Evolutionary conservation across 2,797 vertebrate species (phyloP).

Genomic region (Scolopax rusticola): DNA sequence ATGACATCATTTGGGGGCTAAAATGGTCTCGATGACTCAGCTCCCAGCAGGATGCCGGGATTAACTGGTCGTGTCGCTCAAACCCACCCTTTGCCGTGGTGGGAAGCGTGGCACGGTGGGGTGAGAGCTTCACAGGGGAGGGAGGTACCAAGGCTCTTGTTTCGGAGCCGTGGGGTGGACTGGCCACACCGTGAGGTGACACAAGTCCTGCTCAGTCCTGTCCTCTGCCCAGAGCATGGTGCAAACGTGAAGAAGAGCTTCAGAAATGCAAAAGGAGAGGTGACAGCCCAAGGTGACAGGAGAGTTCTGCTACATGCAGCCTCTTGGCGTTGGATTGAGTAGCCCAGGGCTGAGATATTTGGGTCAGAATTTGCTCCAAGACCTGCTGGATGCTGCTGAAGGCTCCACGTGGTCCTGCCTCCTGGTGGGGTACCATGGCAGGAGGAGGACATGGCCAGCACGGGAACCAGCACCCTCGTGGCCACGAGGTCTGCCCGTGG

Average conservation of each 20-base stretch:
- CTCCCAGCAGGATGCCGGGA: not conserved
- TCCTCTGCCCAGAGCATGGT: not conserved
- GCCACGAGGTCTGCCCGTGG: not conserved
- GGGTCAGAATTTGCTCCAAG: not conserved
- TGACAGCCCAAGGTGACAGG: not conserved
- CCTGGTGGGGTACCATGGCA: not conserved
- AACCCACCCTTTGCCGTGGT: not conserved
- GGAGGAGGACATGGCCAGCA: accelerated
- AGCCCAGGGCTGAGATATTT: not conserved
- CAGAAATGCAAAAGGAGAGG: not conserved
- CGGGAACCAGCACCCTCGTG: accelerated
- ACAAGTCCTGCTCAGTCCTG: not conserved
- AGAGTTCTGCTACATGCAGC: not conserved
- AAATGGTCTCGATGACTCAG: slow-evolving; percentile 1
- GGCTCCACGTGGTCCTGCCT: not conserved
- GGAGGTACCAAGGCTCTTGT: not conserved
- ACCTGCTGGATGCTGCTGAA: not conserved
- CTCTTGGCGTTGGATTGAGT: accelerated
- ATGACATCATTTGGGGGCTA: not conserved
- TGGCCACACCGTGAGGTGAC: accelerated
- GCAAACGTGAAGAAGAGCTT: not conserved
- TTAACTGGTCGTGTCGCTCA: not conserved
- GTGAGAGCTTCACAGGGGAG: not conserved
- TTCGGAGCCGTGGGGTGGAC: not conserved
- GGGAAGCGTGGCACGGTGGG: not conserved